Percentiles rank a stretch among this genome's conserved stretches.
Conservation (phyloP, 2,888 invertebrate genomes). For the Epinotia demarniana region DNA sequence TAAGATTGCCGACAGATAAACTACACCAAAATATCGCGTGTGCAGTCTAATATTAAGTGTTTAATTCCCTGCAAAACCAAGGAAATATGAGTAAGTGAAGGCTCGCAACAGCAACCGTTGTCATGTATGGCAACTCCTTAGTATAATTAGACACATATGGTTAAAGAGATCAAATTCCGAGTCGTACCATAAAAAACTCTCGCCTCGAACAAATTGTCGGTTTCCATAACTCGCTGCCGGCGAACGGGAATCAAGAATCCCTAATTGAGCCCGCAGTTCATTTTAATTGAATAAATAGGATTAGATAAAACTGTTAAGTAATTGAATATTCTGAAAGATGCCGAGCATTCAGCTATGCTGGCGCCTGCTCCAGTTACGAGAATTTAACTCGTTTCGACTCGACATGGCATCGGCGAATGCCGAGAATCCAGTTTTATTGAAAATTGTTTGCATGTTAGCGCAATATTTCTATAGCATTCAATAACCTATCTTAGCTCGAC, state of each 20-base stretch:
- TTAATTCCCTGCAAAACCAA: slow-evolving; percentile 10
- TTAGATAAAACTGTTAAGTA: slow-evolving; percentile 40
- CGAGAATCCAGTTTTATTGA: slow-evolving; percentile 24
- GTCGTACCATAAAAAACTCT: slow-evolving; percentile 18
- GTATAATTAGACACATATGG: slow-evolving; percentile 43
- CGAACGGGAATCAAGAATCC: slow-evolving; percentile 10
- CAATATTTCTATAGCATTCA: background rate
- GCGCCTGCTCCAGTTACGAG: slow-evolving; percentile 34
- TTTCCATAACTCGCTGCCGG: slow-evolving; percentile 13
- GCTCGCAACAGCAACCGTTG: background rate
- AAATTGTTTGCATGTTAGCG: slow-evolving; percentile 2
- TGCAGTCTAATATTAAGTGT: background rate
- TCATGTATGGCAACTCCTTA: slow-evolving; percentile 31
- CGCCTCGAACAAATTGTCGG: slow-evolving; percentile 9
- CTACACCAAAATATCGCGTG: too few species aligned
- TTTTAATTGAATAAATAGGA: slow-evolving; percentile 41
- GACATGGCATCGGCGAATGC: slow-evolving; percentile 19
- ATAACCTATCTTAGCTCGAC: background rate
- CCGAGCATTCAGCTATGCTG: slow-evolving; percentile 30
- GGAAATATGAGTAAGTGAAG: slow-evolving; percentile 31
- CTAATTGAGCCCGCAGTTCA: slow-evolving; percentile 42
- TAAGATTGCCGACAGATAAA: too few species aligned
- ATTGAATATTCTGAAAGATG: slow-evolving; percentile 42
- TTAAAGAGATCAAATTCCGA: slow-evolving; percentile 46
- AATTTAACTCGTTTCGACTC: slow-evolving; percentile 31